Evolutionary conservation across 2,797 vertebrate species (phyloP).

Genomic region (Microchirus variegatus): DNA sequence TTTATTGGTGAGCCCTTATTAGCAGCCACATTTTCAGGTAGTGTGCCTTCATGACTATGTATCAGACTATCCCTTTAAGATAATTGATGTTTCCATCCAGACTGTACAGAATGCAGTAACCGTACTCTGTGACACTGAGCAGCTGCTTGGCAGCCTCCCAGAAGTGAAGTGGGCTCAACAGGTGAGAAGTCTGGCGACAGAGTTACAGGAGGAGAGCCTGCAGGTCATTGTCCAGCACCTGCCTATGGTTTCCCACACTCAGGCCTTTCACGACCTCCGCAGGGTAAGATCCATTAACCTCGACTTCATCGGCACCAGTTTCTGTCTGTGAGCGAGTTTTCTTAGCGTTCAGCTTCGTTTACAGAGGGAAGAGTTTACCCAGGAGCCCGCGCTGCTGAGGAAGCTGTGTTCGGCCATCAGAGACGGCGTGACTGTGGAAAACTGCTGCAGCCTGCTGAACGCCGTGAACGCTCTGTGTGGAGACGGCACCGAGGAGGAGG

Average conservation of each 20-base stretch:
- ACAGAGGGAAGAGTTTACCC: constrained; percentile 83
- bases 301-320: neutral
- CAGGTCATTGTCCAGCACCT: constrained; percentile 85
- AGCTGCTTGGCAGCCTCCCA: constrained; percentile 88
- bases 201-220: constrained; percentile 88
- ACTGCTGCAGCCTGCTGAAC: constrained; percentile 88
- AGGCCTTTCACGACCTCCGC: constrained; percentile 85
- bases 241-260: constrained; percentile 79
- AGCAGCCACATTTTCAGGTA: no score
- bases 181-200: constrained; percentile 82
- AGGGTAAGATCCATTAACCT: constrained; percentile 79
- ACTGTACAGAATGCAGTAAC: constrained; percentile 86
- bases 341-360: constrained; percentile 15
- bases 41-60: no score
- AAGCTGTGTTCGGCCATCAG: constrained; percentile 88
- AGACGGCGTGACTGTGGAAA: constrained; percentile 87
- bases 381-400: constrained; percentile 87
- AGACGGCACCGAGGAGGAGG: constrained; percentile 46
- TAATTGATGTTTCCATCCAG: constrained; percentile 74
- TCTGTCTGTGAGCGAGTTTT: constrained; percentile 1
- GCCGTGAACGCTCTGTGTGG: constrained; percentile 83
- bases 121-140: constrained; percentile 88
- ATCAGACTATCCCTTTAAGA: constrained; percentile 10
- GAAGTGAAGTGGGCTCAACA: constrained; percentile 93
- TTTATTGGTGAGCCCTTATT: no score